Conservation (phyloP, 1,140 invertebrate species). For the Pseudachorutes palmiensis region DNA sequence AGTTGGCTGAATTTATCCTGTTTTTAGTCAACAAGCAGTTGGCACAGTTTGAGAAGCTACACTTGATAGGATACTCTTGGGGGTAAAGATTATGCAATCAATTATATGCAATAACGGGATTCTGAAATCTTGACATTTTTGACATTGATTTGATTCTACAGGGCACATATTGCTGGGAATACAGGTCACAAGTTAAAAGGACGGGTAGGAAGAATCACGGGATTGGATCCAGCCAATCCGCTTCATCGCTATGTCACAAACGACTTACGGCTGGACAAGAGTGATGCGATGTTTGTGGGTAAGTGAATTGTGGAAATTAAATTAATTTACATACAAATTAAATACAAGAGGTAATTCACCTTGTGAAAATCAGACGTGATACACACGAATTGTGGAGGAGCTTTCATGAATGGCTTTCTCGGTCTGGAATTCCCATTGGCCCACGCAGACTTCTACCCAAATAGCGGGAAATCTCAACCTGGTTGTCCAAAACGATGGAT, state of each 20-base stretch:
- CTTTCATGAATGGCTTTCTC: background rate
- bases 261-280: background rate
- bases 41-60: background rate
- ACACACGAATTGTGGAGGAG: conserved; percentile 9
- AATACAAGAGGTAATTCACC: too few relatives aligned
- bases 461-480: conserved; percentile 12
- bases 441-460: conserved; percentile 18
- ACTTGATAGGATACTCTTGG: conserved; percentile 12
- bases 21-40: background rate
- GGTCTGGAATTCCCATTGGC: background rate
- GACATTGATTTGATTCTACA: background rate
- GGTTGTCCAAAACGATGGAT: conserved; percentile 13
- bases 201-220: conserved; percentile 31
- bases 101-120: background rate
- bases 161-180: conserved; percentile 27
- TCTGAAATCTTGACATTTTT: background rate
- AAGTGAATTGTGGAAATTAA: too few relatives aligned
- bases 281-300: conserved; percentile 15
- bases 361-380: too few relatives aligned
- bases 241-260: background rate
- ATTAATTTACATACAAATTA: too few relatives aligned
- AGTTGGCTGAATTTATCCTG: background rate
- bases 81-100: background rate
- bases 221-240: conserved; percentile 19
- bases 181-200: conserved; percentile 25